Percentiles rank a stretch among this genome's conserved stretches.
These are phyloP conservation scores for Mustela lutreola DNA, from an alignment of 2,113 vertebrate species.

Conservation along the genomic window DNA sequence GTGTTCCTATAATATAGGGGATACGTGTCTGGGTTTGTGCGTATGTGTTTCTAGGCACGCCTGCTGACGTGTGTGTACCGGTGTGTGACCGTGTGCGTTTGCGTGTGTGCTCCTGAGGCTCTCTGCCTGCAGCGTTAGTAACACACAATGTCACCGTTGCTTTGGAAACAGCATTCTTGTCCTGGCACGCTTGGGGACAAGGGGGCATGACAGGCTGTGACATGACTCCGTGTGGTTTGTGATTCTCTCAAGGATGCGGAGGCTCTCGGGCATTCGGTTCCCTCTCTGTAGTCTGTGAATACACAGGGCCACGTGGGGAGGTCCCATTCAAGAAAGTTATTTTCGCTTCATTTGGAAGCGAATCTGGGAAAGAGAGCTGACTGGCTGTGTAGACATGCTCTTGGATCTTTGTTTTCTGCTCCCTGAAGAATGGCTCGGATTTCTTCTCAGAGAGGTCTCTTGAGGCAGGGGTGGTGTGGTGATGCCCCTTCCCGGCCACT, in stretches of 20 bases:
- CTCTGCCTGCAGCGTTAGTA: not conserved
- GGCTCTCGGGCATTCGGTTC: not conserved
- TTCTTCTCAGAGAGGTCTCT: not conserved
- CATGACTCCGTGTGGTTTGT: not conserved
- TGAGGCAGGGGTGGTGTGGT: not conserved
- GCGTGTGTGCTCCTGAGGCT: not conserved
- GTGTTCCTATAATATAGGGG: not conserved
- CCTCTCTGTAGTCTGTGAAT: not conserved
- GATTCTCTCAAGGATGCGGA: not conserved
- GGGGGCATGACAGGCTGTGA: not conserved
- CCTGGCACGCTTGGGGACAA: not conserved
- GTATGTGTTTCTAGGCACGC: not conserved
- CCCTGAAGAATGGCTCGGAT: not conserved
- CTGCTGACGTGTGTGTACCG: not conserved
- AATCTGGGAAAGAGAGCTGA: not conserved
- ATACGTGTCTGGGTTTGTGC: not conserved
- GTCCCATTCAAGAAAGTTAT: not conserved
- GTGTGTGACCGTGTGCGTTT: not conserved
- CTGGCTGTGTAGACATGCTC: not conserved
- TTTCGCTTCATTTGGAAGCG: not conserved
- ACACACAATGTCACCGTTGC: not conserved
- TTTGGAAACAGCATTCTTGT: slow-evolving; percentile 49
- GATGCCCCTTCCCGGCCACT: not conserved
- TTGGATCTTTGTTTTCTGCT: not conserved
- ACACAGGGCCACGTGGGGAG: not conserved